Base-by-base conservation (phyloP, 64 coral and sea anemone species). In the Trachythela sp. region DNA sequence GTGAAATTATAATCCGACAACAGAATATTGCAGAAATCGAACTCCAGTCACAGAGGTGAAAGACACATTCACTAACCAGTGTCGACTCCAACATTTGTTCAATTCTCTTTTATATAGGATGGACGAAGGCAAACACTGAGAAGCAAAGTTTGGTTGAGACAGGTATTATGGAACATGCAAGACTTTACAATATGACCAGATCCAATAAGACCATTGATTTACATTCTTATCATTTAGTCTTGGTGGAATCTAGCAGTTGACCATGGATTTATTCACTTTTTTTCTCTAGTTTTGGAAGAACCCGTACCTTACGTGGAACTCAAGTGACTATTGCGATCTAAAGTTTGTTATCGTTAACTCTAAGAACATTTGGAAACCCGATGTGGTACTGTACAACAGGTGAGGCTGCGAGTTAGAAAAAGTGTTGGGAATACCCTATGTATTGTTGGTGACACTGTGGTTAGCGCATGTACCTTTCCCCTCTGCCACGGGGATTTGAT, bases 351-450 rank as follows among this genome's bases (percentile, higher is more conserved):
- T 94, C 67, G 67, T 98, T 18, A 87, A 92, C 75, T 89, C 93
- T 13, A 86, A 91, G 8, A 64, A 88, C 15, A 86, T 98, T 26
- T 98, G 95, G 95, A 98, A 90, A 35, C 95, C 95, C 43, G 95
- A 98, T 83, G 84, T 98, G 36, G 93, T 98, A 38, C 70, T 98
- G 31, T 98, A 98, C 70, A 98, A 98, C 86, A 98, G 94, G 95
- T 98, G 18, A 91, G 95, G 11, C 42, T 45, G 11, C 42, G 42
- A 4, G 11, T 6, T 45, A 11, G 42, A 45, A 45, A 45, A 6
- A n/a, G n/a, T n/a, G n/a, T n/a, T n/a, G n/a, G n/a, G n/a, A n/a
- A n/a, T n/a, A n/a, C n/a, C n/a, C n/a, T n/a, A n/a, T n/a, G n/a
- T n/a, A n/a, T n/a, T n/a, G n/a, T n/a, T n/a, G n/a, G n/a, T n/a